Conservation (phyloP, 2,113 vertebrate species). For the Dryoscopus gambensis region DNA sequence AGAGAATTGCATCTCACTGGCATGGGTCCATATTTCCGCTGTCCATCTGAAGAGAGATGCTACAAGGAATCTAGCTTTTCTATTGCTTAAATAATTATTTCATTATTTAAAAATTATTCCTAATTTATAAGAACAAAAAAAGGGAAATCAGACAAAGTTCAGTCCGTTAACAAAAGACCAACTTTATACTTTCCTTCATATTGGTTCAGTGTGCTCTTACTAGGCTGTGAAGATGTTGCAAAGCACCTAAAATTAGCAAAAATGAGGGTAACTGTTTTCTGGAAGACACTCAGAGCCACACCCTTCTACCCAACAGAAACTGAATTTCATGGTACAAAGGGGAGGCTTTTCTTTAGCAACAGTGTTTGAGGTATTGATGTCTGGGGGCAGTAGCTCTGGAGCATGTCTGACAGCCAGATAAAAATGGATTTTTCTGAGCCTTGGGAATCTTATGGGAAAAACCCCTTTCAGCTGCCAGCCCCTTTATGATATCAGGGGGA, state of each 20-base stretch:
- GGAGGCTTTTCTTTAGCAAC: not conserved
- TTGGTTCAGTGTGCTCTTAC: not conserved
- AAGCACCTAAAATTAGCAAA: not conserved
- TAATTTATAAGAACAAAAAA: not conserved
- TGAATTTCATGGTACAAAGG: not conserved
- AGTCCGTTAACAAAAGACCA: not conserved
- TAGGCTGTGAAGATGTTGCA: not conserved
- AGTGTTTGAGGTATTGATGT: not conserved
- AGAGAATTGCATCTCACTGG: not conserved
- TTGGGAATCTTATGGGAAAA: not conserved
- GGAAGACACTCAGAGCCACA: not conserved
- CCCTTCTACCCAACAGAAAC: not conserved
- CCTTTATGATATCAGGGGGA: not conserved
- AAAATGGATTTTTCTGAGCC: not conserved
- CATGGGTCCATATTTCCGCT: not conserved
- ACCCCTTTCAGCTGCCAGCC: not conserved
- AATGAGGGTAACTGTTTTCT: not conserved
- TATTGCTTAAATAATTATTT: not conserved
- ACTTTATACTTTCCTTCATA: not conserved
- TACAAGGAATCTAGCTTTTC: not conserved
- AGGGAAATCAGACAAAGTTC: not conserved
- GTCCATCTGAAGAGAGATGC: not conserved
- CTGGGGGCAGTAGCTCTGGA: not conserved
- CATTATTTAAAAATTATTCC: not conserved
- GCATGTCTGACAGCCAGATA: not conserved